Evolutionary conservation across 2,888 invertebrate genomes (phyloP).

Genomic region (Cephonodes hylas): DNA sequence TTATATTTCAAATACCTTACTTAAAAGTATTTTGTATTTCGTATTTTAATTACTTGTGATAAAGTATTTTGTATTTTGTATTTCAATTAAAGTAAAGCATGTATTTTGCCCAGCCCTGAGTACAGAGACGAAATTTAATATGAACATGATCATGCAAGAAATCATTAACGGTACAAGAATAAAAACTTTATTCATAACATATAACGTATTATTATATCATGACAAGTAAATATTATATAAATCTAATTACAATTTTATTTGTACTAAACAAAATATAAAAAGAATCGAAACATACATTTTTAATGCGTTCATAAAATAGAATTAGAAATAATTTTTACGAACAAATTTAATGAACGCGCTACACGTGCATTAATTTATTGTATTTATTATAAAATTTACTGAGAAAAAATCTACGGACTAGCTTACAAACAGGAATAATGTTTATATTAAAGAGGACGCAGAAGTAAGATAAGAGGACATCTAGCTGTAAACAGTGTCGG

Average conservation of each 20-base stretch:
- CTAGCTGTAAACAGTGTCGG: background rate
- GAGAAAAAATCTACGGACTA: too few species aligned
- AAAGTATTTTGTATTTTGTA: too few species aligned
- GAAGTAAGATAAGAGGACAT: background rate
- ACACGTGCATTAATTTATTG: too few species aligned
- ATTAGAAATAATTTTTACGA: background rate
- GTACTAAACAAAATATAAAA: background rate
- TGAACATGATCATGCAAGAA: slow-evolving; percentile 17
- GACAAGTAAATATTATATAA: background rate
- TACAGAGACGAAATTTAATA: background rate
- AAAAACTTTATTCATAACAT: background rate
- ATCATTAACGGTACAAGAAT: slow-evolving; percentile 19
- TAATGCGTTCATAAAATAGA: background rate
- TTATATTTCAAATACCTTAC: too few species aligned
- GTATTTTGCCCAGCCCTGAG: too few species aligned
- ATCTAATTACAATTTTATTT: background rate
- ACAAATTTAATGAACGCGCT: too few species aligned
- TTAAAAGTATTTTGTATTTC: too few species aligned
- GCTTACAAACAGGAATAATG: background rate
- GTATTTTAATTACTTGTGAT: too few species aligned
- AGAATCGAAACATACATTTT: background rate
- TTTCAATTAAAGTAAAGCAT: too few species aligned
- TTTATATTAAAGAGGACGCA: background rate
- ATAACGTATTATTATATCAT: background rate
- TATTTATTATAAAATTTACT: too few species aligned